Percentiles rank a stretch among this genome's conserved stretches.
These are phyloP conservation scores for Dendrolimus punctatus DNA, from an alignment of 1,140 invertebrate genomes.

Conservation along the genomic window DNA sequence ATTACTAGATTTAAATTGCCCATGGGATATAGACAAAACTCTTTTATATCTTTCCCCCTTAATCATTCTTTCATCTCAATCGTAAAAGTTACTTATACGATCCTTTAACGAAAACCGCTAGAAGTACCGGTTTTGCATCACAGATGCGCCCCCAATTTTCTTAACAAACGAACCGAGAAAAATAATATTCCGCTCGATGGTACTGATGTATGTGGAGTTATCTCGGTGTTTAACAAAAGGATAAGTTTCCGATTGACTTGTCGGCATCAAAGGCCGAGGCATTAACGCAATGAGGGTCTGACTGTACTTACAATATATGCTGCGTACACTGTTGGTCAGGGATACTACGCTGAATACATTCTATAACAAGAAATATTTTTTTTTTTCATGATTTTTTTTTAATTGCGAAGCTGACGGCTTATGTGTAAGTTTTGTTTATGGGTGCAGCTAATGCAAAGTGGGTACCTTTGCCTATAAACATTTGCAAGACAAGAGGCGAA, in stretches of 20 bases:
- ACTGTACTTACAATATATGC: conserved; percentile 6
- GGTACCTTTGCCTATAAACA: too few relatives aligned
- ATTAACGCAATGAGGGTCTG: conserved; percentile 37
- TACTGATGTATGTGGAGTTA: conserved; percentile 22
- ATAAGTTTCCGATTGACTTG: conserved; percentile 56
- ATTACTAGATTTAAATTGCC: too few relatives aligned
- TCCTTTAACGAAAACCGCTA: background rate
- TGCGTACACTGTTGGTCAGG: too few relatives aligned
- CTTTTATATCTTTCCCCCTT: conserved; percentile 4
- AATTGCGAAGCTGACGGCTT: too few relatives aligned
- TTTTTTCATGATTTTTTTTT: too few relatives aligned
- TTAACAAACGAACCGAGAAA: conserved; percentile 47
- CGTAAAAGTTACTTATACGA: background rate
- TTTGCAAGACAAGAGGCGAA: too few relatives aligned
- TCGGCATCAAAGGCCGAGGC: conserved; percentile 37
- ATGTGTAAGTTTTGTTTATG: too few relatives aligned
- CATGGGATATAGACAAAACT: conserved; percentile 1
- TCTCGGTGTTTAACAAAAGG: conserved; percentile 49
- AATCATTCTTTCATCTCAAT: background rate
- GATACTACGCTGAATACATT: too few relatives aligned
- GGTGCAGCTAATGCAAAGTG: too few relatives aligned
- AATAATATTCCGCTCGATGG: conserved; percentile 34
- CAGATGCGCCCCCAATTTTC: conserved; percentile 45
- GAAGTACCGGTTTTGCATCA: conserved; percentile 11
- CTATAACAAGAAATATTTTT: too few relatives aligned